Percentiles rank a stretch among this genome's conserved stretches.
Conservation (phyloP, 1,140 invertebrate genomes). For the Bombyx mandarina region DNA sequence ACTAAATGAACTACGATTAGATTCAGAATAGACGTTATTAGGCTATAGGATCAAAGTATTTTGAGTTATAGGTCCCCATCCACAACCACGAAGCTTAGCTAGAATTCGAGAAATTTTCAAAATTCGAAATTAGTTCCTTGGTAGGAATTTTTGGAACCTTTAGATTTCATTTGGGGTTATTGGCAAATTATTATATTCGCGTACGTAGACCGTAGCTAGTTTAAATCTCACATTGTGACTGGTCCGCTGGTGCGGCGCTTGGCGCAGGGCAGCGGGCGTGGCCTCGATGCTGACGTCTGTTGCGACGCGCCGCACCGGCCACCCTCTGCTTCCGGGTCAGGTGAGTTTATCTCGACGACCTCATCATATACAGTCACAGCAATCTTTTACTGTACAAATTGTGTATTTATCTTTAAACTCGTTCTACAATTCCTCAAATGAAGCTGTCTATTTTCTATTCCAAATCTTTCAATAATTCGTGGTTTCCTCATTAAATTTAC, state of each 20-base stretch:
- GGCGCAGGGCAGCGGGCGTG: constrained; percentile 75
- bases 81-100: no score
- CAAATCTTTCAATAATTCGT: no score
- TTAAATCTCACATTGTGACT: constrained; percentile 67
- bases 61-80: no score
- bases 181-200: constrained; percentile 1
- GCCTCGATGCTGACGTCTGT: constrained; percentile 75
- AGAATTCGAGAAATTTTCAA: no score
- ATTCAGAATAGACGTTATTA: no score
- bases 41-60: no score
- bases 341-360: constrained; percentile 33
- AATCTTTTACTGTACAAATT: no score
- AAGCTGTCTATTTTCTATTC: no score
- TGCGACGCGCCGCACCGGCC: constrained; percentile 69
- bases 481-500: no score
- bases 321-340: constrained; percentile 58
- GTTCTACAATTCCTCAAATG: no score
- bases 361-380: constrained; percentile 2
- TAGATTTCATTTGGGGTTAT: not conserved
- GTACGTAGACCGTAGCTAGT: constrained; percentile 57
- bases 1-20: no score
- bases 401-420: no score
- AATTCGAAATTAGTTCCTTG: not conserved
- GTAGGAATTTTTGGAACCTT: not conserved
- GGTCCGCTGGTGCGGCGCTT: constrained; percentile 71